Evolutionary conservation across 64 coral and sea anemone species (phyloP).

Genomic region (Hydrozoanthus tunicans): DNA sequence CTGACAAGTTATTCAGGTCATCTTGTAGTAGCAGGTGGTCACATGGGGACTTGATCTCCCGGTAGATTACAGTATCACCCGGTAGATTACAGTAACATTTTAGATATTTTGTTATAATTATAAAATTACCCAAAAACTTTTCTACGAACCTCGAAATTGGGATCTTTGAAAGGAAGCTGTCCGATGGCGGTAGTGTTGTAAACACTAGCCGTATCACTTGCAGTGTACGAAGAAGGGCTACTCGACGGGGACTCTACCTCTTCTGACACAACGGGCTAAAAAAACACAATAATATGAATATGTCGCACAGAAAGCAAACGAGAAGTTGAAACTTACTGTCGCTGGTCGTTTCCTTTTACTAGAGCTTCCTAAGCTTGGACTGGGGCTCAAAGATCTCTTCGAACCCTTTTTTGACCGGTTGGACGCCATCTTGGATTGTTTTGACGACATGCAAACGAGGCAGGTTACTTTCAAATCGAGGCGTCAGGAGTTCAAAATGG

Average conservation of each 20-base stretch:
- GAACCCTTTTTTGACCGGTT: constrained; percentile 58
- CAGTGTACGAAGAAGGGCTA: constrained; percentile 82
- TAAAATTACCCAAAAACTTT: neutral
- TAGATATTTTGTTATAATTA: neutral
- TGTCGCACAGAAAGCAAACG: neutral
- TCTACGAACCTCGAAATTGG: constrained; percentile 77
- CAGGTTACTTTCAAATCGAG: constrained; percentile 7
- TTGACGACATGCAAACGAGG: constrained; percentile 43
- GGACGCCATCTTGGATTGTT: constrained; percentile 90
- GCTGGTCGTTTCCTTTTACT: constrained; percentile 77
- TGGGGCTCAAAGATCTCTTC: constrained; percentile 60
- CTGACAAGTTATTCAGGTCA: too few species aligned
- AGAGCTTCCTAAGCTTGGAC: constrained; percentile 61
- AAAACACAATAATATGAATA: neutral
- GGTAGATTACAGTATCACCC: too few species aligned
- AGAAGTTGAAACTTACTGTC: constrained; percentile 70
- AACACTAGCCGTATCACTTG: constrained; percentile 58
- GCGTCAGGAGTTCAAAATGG: constrained; percentile 69
- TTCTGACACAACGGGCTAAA: constrained; percentile 86
- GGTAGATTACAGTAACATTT: neutral
- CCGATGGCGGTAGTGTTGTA: constrained; percentile 53
- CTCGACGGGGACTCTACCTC: constrained; percentile 90
- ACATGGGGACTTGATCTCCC: too few species aligned
- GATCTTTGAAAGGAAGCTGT: constrained; percentile 89
- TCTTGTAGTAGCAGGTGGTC: too few species aligned